These are phyloP conservation scores for Nephila pilipes DNA, from an alignment of 1,140 invertebrate species.

Conservation along the genomic window DNA sequence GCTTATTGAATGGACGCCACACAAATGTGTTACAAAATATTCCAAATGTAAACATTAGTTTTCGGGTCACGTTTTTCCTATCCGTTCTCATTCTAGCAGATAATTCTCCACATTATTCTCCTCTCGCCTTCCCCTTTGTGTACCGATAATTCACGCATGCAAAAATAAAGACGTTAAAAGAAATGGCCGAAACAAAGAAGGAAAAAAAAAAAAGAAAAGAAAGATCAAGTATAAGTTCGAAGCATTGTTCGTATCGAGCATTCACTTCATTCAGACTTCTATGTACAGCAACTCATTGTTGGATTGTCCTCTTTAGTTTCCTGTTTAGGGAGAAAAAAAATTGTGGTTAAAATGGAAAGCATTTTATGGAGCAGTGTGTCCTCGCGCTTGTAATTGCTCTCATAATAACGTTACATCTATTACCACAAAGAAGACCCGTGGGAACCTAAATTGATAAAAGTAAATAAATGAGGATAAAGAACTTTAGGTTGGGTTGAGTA, in stretches of 20 bases:
- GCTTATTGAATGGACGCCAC: background rate
- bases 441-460: conserved; percentile 12
- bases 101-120: conserved; percentile 21
- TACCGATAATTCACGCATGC: conserved; percentile 29
- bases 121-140: background rate
- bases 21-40: conserved; percentile 33
- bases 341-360: background rate
- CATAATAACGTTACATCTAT: conserved; percentile 37
- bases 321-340: background rate
- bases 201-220: background rate
- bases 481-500: background rate
- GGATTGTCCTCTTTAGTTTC: conserved; percentile 44
- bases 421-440: conserved; percentile 31
- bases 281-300: conserved; percentile 14
- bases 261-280: conserved; percentile 12
- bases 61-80: conserved; percentile 43
- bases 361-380: background rate
- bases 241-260: conserved; percentile 24
- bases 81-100: conserved; percentile 24
- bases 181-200: background rate
- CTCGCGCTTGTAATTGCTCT: conserved; percentile 30
- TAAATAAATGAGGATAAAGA: conserved; percentile 26
- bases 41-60: conserved; percentile 29
- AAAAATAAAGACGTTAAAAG: background rate
- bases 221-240: background rate